These are phyloP conservation scores for Diarsia mendica DNA, from an alignment of 2,888 invertebrate species.

Conservation along the genomic window DNA sequence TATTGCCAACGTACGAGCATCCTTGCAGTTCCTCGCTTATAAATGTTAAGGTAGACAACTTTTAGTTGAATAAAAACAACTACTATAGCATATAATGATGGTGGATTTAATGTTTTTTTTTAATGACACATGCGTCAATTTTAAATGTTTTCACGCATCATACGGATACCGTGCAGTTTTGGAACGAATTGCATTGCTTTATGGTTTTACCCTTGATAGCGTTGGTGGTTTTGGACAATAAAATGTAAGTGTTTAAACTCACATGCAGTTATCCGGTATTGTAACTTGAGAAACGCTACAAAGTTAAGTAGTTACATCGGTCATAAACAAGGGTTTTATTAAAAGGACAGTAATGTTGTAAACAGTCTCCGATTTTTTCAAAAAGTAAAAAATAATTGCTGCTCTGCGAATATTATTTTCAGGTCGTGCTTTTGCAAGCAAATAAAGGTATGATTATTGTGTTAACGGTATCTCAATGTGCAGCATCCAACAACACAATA, in stretches of 20 bases:
- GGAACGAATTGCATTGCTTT: conserved; percentile 34
- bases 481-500: conserved; percentile 30
- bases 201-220: conserved; percentile 7
- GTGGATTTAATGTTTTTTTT: conserved; percentile 48
- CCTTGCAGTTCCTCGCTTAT: conserved; percentile 73
- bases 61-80: conserved; percentile 72
- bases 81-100: conserved; percentile 48
- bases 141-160: conserved; percentile 34
- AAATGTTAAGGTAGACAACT: conserved; percentile 84
- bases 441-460: conserved; percentile 16
- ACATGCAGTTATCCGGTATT: background rate
- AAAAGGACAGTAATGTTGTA: background rate
- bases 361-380: background rate
- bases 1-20: conserved; percentile 75
- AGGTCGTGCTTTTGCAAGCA: background rate
- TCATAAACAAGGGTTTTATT: conserved; percentile 3
- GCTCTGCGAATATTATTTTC: background rate
- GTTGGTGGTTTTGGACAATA: background rate
- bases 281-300: conserved; percentile 25
- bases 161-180: background rate
- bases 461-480: conserved; percentile 4
- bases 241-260: conserved; percentile 8
- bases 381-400: background rate
- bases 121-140: conserved; percentile 30
- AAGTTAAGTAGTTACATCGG: background rate